A percentile compares a stretch with the other conserved stretches of the same genome.
These are phyloP conservation scores for Antitype chi DNA, from an alignment of 2,888 invertebrate genomes.

Conservation along the genomic window DNA sequence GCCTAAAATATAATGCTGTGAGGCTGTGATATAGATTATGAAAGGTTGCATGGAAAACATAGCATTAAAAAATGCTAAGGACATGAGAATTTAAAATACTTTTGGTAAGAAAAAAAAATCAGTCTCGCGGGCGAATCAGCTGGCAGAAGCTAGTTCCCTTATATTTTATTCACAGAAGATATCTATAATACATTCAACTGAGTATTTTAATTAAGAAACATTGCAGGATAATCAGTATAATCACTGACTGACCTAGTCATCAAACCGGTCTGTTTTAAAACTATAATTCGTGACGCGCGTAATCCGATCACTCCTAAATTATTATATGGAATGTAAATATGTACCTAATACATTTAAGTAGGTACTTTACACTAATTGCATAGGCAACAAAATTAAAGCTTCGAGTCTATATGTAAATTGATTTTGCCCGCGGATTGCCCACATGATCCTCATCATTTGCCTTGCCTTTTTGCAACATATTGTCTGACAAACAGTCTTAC, in stretches of 20 bases:
- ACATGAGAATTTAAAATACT: no score
- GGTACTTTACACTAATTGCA: not conserved
- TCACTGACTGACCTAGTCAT: conserved; percentile 58
- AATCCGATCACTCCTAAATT: conserved; percentile 52
- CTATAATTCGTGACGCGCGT: conserved; percentile 53
- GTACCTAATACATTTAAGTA: not conserved
- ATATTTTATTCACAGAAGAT: conserved; percentile 6
- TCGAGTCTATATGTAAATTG: not conserved
- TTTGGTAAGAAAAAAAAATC: no score
- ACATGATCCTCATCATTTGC: no score
- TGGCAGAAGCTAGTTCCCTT: not conserved
- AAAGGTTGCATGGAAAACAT: no score
- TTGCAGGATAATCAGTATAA: conserved; percentile 58
- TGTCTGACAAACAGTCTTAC: no score
- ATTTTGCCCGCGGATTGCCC: not conserved
- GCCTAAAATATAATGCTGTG: no score
- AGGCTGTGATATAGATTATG: no score
- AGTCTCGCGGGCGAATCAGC: no score
- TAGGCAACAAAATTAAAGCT: conserved; percentile 23
- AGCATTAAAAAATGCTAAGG: no score
- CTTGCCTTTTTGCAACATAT: no score
- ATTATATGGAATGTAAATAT: conserved; percentile 12
- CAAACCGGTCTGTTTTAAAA: conserved; percentile 54
- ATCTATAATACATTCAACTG: conserved; percentile 36
- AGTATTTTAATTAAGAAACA: conserved; percentile 57